Base-by-base conservation (phyloP, 1,140 invertebrate genomes). In the Leptinotarsa texana region DNA sequence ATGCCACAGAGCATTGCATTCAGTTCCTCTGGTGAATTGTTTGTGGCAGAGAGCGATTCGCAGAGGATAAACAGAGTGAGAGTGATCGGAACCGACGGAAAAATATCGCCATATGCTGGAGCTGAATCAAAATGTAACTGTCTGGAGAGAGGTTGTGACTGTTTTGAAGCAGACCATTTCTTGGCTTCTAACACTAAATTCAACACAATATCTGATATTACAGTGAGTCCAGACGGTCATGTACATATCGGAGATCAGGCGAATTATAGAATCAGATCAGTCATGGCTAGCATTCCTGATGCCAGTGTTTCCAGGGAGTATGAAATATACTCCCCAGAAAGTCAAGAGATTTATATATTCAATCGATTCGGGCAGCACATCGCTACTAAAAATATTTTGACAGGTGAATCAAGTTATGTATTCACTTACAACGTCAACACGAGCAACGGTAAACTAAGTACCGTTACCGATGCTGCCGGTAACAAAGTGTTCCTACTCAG, bases 341-440 rank as follows among this genome's bases (percentile, higher is more conserved):
- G 95, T 1, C 96, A 98, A 85, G 96, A 98, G 86, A 93, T 96
- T 65, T 98, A 98, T 82, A 92, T 98, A 13, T 99, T 99, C 85
- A 98, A 98, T 82, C 88, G 96, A 79, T 98, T 98, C 82, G 97
- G 97, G 0, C 96, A 98, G 84, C 97, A 98, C 81, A 91, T 96
- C 3, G 91, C 93, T 48, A 98, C 97, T 0, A 93, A 93, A 75
- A 97, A 98, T 83, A 96, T 98, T 74, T 87, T 98, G 3, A 98
- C 96, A 0, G 94, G 95, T 0, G 94, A 96, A 84, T 95, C 92
- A 1, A 92, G 94, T 72, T 98, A 98, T 83, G 90, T 93, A 2
- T 99, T 98, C 82, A 93, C 95, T 0, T 98, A 99, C 85, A 98
- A 96, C 79, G 96, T 98, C 0, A 98, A 98, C 82, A 98, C 96